Evolutionary conservation across 2,797 vertebrate species (phyloP).

Genomic region (Sebastes diploproa): DNA sequence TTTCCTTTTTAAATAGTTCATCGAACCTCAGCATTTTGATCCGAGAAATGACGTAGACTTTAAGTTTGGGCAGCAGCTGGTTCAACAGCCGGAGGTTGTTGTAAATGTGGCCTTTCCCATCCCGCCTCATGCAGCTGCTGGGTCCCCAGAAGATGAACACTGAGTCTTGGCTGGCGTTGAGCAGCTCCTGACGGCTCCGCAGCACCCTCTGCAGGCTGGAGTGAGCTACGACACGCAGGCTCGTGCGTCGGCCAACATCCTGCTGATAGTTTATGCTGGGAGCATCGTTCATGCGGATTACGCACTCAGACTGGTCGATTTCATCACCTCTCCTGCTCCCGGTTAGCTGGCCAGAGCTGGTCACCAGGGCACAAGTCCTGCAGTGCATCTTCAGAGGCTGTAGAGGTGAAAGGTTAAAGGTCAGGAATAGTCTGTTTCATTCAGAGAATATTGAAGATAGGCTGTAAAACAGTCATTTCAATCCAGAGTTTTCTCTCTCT

Average conservation of each 20-base stretch:
- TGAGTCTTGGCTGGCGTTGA: constrained; percentile 88
- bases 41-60: constrained; percentile 87
- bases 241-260: constrained; percentile 88
- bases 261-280: constrained; percentile 82
- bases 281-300: constrained; percentile 94
- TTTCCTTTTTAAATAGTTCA: constrained; percentile 91
- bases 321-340: constrained; percentile 81
- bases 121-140: constrained; percentile 89
- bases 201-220: constrained; percentile 92
- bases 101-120: constrained; percentile 90
- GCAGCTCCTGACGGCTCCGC: constrained; percentile 85
- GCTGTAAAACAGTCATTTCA: neutral
- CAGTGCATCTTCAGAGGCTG: constrained; percentile 92
- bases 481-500: neutral
- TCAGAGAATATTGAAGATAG: neutral
- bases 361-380: constrained; percentile 88
- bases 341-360: constrained; percentile 90
- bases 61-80: constrained; percentile 86
- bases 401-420: constrained; percentile 11
- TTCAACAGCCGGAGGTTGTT: constrained; percentile 89
- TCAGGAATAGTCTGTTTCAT: neutral
- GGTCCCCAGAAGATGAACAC: constrained; percentile 96
- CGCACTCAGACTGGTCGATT: constrained; percentile 88
- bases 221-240: constrained; percentile 89
- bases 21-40: constrained; percentile 93